Base-by-base conservation (phyloP, 1,140 invertebrate species). In the Caerostris darwini region DNA sequence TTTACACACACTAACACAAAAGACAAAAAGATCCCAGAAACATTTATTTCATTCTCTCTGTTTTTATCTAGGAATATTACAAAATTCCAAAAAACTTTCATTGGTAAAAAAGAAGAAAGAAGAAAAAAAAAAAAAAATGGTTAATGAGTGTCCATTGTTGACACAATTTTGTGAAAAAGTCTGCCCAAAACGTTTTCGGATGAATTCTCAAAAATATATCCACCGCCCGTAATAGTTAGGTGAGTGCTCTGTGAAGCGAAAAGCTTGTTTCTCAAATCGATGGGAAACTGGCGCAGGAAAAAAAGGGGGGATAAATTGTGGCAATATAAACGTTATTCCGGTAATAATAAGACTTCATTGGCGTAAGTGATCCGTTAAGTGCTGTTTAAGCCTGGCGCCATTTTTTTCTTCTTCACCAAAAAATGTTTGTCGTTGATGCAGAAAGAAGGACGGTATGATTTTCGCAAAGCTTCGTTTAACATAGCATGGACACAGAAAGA, bases 401-500 rank as follows among this genome's bases (percentile, higher is more conserved):
- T 34, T 34, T 34, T 77, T 77, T 12, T 50, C 10, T n/a, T n/a
- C n/a, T n/a, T n/a, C 34, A 2, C 34, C 0, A 34, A 2, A 12
- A 50, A 77, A 50, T 77, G 34, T 34, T 77, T 67, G 61, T 50
- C 12, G 34, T 19, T 4, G 71, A 53, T 50, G 34, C 12, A 77
- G 34, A 12, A 53, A 53, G 53, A 67, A 67, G 14, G 53, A 77
- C 2, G 12, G 71, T 77, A 53, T 5, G 14, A 53, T 34, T 50
- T 77, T 12, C 8, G 71, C 12, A 77, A 77, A 50, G 71, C 71
- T 77, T 77, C 71, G 71, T 77, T 77, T 77, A 77, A 77, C 71
- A 77, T 12, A 12, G 34, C 34, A 0, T 34, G 34, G 34, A 34
- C 0, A 34, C 0, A 1, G 2, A 2, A 34, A 34, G 34, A 34